Evolutionary conservation across 2,888 invertebrate species (phyloP), one percentile per base, ranked within the genome.

Genomic region (Drosophila putrida): DNA sequence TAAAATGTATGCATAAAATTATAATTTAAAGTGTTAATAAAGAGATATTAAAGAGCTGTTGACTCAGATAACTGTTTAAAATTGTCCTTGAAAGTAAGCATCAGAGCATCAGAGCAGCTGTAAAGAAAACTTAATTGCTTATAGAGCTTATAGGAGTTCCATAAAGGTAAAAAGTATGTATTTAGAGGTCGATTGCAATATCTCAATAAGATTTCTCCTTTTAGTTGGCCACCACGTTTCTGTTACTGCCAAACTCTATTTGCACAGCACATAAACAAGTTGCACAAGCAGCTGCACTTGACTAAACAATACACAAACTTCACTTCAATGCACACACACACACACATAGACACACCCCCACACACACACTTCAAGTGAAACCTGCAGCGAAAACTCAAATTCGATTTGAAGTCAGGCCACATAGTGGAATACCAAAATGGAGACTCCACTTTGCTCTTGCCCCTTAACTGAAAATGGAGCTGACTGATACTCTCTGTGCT

Each of bases 291-390:
- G 82, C 85, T 89, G 88, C 88, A 84, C 89, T 89, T 83, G 88
- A 88, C 88, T 83, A 71, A 83, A 88, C 83, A 83, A 87, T 89
- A 72, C 88, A 80, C 69, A 87, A 89, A 69, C 78, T 89, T 75
- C 49, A 64, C 68, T 69, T 59, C 66, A 73, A 68, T 82, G 58
- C 75, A 33, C 46, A 57, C 53, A 58, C 41, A 33, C 28, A 72
- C 49, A 58, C 71, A 35, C 47, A n/a, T n/a, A n/a, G n/a, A n/a
- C 43, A 31, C 36, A 71, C 44, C 33, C 27, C 55, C 15, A 39
- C 31, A 58, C 9, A 41, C 5, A 46, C 4, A 28, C 10, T 25
- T 11, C n/a, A 57, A 46, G 33, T 58, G 59, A 62, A 83, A 68
- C 67, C 33, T 35, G 50, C 53, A 58, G 15, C 33, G 57, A 62